Percentiles rank a stretch among this genome's conserved stretches.
Evolutionary conservation across 2,888 invertebrate genomes (phyloP).

Genomic region (Ectemnius lituratus): DNA sequence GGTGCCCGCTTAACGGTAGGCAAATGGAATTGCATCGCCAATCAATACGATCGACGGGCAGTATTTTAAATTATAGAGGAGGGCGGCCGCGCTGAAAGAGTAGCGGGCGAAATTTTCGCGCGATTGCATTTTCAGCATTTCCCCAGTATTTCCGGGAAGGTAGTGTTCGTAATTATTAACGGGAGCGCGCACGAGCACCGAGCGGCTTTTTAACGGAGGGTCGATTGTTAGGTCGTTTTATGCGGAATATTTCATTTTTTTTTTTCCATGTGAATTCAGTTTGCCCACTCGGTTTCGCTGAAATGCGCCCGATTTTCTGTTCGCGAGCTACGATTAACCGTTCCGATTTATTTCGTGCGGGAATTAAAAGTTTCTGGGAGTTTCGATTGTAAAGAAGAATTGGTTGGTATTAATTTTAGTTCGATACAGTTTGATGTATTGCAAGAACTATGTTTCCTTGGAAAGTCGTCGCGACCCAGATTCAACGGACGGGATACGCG

Average conservation of each 20-base stretch:
- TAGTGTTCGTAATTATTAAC: conserved; percentile 2
- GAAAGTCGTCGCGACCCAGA: conserved; percentile 53
- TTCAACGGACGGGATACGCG: conserved; percentile 36
- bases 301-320: conserved; percentile 13
- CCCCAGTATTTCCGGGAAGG: conserved; percentile 1
- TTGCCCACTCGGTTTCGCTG: conserved; percentile 22
- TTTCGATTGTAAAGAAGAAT: too few relatives aligned
- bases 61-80: conserved; percentile 4
- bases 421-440: too few relatives aligned
- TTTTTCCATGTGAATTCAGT: conserved; percentile 21
- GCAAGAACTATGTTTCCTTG: not conserved
- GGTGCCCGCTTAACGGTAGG: not conserved
- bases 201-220: conserved; percentile 6
- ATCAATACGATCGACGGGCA: not conserved
- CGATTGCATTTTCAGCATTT: conserved; percentile 5
- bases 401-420: too few relatives aligned
- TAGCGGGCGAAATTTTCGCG: not conserved
- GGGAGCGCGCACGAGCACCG: conserved; percentile 3
- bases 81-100: not conserved
- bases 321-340: conserved; percentile 5
- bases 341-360: too few relatives aligned
- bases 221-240: not conserved
- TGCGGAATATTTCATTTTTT: conserved; percentile 17
- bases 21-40: not conserved
- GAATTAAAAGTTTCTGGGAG: too few relatives aligned